These are phyloP conservation scores for Athene cunicularia DNA, from an alignment of 2,113 vertebrate genomes.

Conservation along the genomic window DNA sequence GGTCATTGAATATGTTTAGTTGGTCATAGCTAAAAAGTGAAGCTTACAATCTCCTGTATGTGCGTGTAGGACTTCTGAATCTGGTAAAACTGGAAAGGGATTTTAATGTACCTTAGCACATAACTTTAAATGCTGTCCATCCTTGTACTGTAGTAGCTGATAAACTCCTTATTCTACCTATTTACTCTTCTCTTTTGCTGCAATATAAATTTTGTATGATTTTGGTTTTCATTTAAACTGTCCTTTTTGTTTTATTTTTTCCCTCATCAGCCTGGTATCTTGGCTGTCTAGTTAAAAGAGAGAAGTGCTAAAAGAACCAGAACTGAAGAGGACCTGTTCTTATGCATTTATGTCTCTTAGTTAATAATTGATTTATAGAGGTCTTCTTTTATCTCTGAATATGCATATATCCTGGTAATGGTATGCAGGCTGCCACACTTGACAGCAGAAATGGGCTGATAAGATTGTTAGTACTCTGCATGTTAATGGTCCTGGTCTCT, in stretches of 20 bases:
- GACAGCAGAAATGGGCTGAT: constrained; percentile 36
- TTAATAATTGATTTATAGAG: constrained; percentile 46
- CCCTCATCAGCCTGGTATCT: not conserved
- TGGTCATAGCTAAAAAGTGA: not conserved
- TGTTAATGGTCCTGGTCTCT: constrained; percentile 30
- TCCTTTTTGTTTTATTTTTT: not conserved
- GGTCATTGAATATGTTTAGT: not conserved
- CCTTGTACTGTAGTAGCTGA: not conserved
- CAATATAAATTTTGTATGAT: not conserved
- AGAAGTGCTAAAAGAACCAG: not conserved
- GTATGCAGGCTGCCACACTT: constrained; percentile 16
- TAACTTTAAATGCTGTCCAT: not conserved
- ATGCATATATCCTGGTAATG: constrained; percentile 5
- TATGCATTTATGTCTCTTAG: not conserved
- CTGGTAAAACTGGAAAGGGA: not conserved
- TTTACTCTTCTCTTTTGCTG: not conserved
- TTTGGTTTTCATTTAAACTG: not conserved
- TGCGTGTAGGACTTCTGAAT: not conserved
- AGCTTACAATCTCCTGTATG: not conserved
- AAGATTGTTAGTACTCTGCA: constrained; percentile 35
- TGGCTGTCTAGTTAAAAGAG: not conserved
- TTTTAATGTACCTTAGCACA: not conserved
- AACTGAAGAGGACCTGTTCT: not conserved
- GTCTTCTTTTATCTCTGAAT: constrained; percentile 47
- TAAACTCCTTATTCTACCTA: not conserved